A percentile compares a stretch with the other conserved stretches of the same genome.
phyloP scores from a whole-genome alignment of 2,113 vertebrate genomes.

The Patagioenas fasciata region DNA sequence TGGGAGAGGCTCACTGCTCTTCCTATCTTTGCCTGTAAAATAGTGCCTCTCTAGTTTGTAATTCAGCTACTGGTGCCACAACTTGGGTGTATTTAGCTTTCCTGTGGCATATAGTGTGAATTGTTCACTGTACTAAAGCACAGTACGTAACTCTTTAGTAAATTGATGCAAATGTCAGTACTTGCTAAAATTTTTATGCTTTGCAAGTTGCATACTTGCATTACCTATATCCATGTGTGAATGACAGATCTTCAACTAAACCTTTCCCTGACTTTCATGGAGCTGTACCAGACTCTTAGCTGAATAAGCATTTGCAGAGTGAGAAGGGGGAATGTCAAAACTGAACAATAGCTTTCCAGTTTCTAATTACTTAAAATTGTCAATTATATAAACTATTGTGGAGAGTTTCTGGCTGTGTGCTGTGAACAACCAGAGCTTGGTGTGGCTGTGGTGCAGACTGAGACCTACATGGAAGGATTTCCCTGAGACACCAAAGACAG shows the following conservation, averaged over 20 bases:
- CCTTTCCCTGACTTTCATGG: not conserved
- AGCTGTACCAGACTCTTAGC: not conserved
- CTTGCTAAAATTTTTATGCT: not conserved
- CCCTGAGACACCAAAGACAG: too few species aligned
- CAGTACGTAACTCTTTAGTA: not conserved
- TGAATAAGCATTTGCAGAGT: not conserved
- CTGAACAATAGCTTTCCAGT: not conserved
- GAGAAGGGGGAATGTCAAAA: not conserved
- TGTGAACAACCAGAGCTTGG: too few species aligned
- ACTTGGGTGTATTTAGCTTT: not conserved
- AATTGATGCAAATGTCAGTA: not conserved
- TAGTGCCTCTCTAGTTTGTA: not conserved
- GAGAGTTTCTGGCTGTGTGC: too few species aligned
- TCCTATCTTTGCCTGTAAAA: not conserved
- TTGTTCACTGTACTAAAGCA: not conserved
- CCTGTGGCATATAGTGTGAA: fast-evolving
- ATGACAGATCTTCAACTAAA: not conserved
- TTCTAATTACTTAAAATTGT: slow-evolving; percentile 21
- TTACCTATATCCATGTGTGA: fast-evolving
- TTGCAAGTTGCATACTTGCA: too few species aligned
- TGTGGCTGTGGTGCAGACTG: too few species aligned
- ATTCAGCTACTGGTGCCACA: not conserved
- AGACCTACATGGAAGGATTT: too few species aligned
- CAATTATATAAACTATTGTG: too few species aligned
- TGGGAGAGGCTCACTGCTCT: not conserved